Conservation (phyloP, 2,888 invertebrate species). For the Heliconius erato region DNA sequence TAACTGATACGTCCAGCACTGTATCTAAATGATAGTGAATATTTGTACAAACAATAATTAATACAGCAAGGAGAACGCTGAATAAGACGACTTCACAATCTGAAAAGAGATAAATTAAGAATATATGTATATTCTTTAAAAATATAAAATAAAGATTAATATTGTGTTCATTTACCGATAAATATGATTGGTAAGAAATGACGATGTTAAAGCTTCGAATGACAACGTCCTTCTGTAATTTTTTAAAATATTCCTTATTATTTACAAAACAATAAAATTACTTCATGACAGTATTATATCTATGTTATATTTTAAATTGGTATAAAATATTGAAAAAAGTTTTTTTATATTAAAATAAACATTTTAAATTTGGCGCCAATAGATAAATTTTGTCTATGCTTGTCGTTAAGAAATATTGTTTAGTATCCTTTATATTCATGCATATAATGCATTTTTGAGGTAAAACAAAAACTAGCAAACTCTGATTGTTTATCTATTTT, state of each 20-base stretch:
- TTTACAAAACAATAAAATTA: background rate
- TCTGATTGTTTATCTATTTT: too few relatives aligned
- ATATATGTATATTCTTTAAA: background rate
- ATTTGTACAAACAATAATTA: slow-evolving; percentile 46
- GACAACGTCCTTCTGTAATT: slow-evolving; percentile 62
- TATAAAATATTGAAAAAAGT: background rate
- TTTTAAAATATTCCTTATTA: background rate
- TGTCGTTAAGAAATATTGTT: too few relatives aligned
- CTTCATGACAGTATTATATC: background rate
- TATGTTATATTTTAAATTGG: background rate
- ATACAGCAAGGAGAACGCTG: slow-evolving; percentile 67
- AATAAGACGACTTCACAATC: slow-evolving; percentile 62
- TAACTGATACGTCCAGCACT: too few relatives aligned
- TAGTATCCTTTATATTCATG: too few relatives aligned
- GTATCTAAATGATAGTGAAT: too few relatives aligned
- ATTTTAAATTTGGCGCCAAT: background rate
- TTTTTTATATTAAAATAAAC: too few relatives aligned
- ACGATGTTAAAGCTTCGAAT: slow-evolving; percentile 61
- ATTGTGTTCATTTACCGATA: slow-evolving; percentile 57
- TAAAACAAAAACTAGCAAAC: too few relatives aligned
- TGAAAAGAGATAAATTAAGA: slow-evolving; percentile 49
- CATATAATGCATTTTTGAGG: too few relatives aligned
- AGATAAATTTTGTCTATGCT: background rate
- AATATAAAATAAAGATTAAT: background rate
- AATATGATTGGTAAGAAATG: slow-evolving; percentile 63